Percentiles rank a stretch among this genome's conserved stretches.
Conservation (phyloP, 92 coral and sea anemone genomes). For the Zoanthus sociatus region DNA sequence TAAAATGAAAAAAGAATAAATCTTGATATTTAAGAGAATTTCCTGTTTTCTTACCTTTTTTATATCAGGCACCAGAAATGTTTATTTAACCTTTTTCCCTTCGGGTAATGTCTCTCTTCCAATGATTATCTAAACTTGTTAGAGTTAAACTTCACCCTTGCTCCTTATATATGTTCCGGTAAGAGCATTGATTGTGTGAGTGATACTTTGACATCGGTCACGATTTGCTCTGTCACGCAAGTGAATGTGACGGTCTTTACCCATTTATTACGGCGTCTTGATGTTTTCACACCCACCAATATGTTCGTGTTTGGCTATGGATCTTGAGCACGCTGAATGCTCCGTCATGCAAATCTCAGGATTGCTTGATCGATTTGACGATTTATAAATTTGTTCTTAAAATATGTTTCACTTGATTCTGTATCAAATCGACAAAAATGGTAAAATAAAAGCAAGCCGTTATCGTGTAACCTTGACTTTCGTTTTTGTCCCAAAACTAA, state of each 20-base stretch:
- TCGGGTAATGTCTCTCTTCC: not conserved
- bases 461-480: too few relatives aligned
- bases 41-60: not conserved
- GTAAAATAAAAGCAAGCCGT: too few relatives aligned
- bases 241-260: not conserved
- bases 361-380: too few relatives aligned
- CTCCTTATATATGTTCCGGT: slow-evolving; percentile 1
- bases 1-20: not conserved
- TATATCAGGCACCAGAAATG: not conserved
- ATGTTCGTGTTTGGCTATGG: not conserved
- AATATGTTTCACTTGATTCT: too few relatives aligned
- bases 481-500: too few relatives aligned
- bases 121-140: not conserved
- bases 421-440: too few relatives aligned
- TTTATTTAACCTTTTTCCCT: not conserved
- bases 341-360: not conserved
- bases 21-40: not conserved
- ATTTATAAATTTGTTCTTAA: too few relatives aligned
- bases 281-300: not conserved
- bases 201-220: not conserved
- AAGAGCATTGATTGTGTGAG: not conserved
- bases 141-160: not conserved
- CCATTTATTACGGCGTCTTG: not conserved
- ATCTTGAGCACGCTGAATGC: not conserved
- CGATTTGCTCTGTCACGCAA: not conserved